Conservation (phyloP, 2,113 vertebrate genomes). For the Etheostoma spectabile region DNA sequence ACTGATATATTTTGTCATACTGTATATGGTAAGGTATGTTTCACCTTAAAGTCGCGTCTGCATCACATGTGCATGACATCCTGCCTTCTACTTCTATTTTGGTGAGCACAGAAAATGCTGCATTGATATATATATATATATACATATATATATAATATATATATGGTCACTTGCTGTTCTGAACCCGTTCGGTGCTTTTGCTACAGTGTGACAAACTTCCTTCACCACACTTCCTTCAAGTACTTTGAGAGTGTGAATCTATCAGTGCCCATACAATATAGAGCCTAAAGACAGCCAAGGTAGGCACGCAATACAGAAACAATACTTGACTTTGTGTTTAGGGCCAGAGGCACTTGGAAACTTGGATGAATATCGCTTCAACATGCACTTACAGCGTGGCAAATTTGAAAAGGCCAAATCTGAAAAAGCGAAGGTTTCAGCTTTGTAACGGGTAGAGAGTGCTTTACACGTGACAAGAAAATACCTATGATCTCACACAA, state of each 20-base stretch:
- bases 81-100: slow-evolving; percentile 28
- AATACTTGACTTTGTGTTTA: slow-evolving; percentile 62
- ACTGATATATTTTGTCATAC: slow-evolving; percentile 59
- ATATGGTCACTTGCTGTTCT: slow-evolving; percentile 30
- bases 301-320: slow-evolving; percentile 48
- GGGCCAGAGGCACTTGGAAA: slow-evolving; percentile 37
- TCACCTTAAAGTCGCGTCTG: slow-evolving; percentile 28
- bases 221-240: slow-evolving; percentile 43
- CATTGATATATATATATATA: slow-evolving; percentile 43
- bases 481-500: slow-evolving; percentile 34
- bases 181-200: slow-evolving; percentile 42
- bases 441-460: slow-evolving; percentile 32
- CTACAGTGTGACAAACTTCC: slow-evolving; percentile 43
- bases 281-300: slow-evolving; percentile 38
- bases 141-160: not conserved
- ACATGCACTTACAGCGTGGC: slow-evolving; percentile 13
- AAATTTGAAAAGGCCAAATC: slow-evolving; percentile 44
- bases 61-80: slow-evolving; percentile 7
- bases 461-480: slow-evolving; percentile 37
- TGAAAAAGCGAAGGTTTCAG: slow-evolving; percentile 31
- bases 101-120: slow-evolving; percentile 27
- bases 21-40: slow-evolving; percentile 36
- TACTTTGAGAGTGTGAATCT: slow-evolving; percentile 39
- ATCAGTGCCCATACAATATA: slow-evolving; percentile 41
- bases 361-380: slow-evolving; percentile 44